Percentiles rank a stretch among this genome's conserved stretches.
Evolutionary conservation across 2,113 vertebrate species (phyloP).

Genomic region (Proteles cristata): DNA sequence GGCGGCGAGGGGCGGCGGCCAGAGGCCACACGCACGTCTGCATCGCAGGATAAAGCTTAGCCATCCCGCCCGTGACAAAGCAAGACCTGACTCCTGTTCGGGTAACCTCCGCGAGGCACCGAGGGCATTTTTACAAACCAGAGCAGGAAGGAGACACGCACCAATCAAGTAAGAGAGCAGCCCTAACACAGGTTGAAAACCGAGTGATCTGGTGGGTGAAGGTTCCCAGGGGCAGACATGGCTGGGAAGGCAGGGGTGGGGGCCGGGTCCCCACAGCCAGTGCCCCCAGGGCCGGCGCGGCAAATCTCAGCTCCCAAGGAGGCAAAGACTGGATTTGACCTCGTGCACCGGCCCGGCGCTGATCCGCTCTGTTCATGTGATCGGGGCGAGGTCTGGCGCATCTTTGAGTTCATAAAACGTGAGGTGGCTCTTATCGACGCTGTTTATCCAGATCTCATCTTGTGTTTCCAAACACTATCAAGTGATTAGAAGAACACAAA

Average conservation of each 20-base stretch:
- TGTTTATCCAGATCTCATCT: neutral
- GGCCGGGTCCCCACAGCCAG: neutral
- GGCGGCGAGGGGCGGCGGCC: fast-evolving
- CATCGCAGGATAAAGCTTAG: neutral
- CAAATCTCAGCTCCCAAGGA: too few relatives aligned
- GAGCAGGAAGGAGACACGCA: neutral
- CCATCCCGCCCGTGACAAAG: fast-evolving
- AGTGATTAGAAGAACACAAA: neutral
- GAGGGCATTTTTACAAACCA: neutral
- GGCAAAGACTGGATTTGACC: fast-evolving
- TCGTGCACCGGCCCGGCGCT: fast-evolving
- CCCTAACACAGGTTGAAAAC: fast-evolving
- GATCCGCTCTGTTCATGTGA: fast-evolving
- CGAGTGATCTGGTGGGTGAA: fast-evolving
- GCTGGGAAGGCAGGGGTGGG: neutral
- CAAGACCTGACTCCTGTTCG: neutral
- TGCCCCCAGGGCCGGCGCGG: fast-evolving
- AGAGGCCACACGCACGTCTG: neutral
- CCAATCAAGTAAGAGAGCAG: too few relatives aligned
- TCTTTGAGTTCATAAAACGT: fast-evolving
- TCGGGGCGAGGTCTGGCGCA: fast-evolving
- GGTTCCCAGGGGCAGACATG: neutral
- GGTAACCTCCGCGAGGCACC: neutral
- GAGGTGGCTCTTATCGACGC: neutral
- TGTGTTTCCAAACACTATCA: neutral